Conservation (phyloP, 2,797 vertebrate genomes). For the Chloroceryle amazona region DNA sequence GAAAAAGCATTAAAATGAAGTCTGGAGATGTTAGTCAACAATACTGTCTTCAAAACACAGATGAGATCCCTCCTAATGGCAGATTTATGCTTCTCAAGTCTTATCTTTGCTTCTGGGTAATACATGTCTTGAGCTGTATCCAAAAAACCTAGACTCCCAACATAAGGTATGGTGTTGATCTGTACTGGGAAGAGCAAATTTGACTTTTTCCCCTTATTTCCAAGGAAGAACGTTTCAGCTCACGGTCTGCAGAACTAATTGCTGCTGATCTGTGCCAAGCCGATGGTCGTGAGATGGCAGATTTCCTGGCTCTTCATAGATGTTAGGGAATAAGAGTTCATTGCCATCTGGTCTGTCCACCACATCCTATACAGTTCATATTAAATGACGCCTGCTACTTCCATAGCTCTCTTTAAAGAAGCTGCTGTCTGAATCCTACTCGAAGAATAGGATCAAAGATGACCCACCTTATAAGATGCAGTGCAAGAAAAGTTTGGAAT, state of each 20-base stretch:
- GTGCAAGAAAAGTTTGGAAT: neutral
- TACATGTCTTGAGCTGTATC: neutral
- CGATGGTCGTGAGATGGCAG: fast-evolving
- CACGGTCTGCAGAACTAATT: neutral
- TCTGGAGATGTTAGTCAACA: neutral
- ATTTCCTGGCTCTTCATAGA: neutral
- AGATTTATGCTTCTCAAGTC: neutral
- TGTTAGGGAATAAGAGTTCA: neutral
- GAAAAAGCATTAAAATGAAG: neutral
- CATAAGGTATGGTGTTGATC: neutral
- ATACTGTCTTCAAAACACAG: neutral
- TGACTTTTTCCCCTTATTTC: neutral
- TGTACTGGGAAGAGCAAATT: neutral
- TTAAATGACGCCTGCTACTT: neutral
- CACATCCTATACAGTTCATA: neutral
- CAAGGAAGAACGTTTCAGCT: constrained; percentile 5
- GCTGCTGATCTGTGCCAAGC: neutral
- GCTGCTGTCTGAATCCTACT: neutral
- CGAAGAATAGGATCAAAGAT: neutral
- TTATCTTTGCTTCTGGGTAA: neutral
- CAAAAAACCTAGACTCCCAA: neutral
- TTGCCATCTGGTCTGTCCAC: neutral
- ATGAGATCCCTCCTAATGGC: neutral
- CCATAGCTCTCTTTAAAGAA: neutral
- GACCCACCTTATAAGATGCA: neutral